A percentile compares a stretch with the other conserved stretches of the same genome.
Evolutionary conservation across 2,113 vertebrate species (phyloP).

Genomic region (Narcine bancroftii): DNA sequence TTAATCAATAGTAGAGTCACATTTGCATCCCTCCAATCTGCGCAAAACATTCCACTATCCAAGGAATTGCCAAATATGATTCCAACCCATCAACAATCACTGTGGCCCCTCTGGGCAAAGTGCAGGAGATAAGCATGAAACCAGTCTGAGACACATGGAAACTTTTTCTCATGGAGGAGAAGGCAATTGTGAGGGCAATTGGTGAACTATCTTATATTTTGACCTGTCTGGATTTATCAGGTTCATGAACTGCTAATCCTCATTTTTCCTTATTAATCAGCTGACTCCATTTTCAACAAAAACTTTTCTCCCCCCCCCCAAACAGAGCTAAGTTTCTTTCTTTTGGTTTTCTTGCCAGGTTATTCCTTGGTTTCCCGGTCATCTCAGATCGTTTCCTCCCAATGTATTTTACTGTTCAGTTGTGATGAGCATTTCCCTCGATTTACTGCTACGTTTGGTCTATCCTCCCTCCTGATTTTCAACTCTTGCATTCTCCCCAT

Average conservation of each 20-base stretch:
- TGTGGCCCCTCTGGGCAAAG: no score
- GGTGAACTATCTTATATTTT: background rate
- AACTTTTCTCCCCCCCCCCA: background rate
- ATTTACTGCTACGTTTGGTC: background rate
- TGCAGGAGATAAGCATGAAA: background rate
- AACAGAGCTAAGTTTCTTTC: background rate
- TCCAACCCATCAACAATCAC: no score
- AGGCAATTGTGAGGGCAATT: no score
- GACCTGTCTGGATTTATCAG: background rate
- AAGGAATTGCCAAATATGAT: no score
- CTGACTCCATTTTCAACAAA: background rate
- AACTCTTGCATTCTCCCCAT: background rate
- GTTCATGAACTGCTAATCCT: background rate
- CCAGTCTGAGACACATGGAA: slow-evolving; percentile 60
- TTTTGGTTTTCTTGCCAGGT: background rate
- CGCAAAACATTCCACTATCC: no score
- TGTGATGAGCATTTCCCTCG: background rate
- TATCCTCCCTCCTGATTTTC: background rate
- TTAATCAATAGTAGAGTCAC: no score
- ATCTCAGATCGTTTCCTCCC: background rate
- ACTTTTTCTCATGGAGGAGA: no score
- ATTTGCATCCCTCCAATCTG: no score
- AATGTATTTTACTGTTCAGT: background rate
- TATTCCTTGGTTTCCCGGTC: background rate
- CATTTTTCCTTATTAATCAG: background rate